A percentile compares a stretch with the other conserved stretches of the same genome.
Conservation (phyloP, 2,888 invertebrate genomes). For the Agriopis leucophaearia region DNA sequence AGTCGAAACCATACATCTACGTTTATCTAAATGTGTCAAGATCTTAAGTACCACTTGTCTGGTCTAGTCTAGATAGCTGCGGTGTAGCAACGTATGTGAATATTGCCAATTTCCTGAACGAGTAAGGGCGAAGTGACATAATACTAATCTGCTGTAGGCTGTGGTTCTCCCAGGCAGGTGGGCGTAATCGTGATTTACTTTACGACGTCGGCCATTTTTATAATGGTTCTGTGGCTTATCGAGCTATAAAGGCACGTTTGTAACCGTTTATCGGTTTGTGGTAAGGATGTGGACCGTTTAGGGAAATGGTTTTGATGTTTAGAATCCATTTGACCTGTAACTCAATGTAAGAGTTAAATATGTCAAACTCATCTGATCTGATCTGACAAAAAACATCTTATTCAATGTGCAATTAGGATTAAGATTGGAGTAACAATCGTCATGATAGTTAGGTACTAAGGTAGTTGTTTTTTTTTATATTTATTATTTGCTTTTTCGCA, state of each 20-base stretch:
- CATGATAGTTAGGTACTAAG: no score
- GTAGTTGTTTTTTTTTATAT: neutral
- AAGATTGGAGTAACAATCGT: no score
- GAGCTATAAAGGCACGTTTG: conserved; percentile 29
- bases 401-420: no score
- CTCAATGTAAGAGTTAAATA: neutral
- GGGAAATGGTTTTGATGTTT: conserved; percentile 5
- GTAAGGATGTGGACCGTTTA: conserved; percentile 26
- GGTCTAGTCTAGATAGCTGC: conserved; percentile 19
- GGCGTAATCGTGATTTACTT: conserved; percentile 39
- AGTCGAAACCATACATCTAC: conserved; percentile 3
- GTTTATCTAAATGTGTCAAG: conserved; percentile 18
- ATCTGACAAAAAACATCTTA: no score
- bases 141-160: conserved; percentile 36
- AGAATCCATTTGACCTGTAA: conserved; percentile 5
- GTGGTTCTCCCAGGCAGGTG: conserved; percentile 23
- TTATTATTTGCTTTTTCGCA: no score
- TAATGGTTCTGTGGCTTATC: conserved; percentile 34
- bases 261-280: conserved; percentile 31
- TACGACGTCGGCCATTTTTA: conserved; percentile 36
- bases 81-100: conserved; percentile 28
- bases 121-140: conserved; percentile 28
- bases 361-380: neutral
- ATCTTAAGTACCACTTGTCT: conserved; percentile 16
- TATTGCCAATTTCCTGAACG: conserved; percentile 45